Evolutionary conservation across 2,113 vertebrate genomes (phyloP).

Genomic region (Mionectes macconnelli): DNA sequence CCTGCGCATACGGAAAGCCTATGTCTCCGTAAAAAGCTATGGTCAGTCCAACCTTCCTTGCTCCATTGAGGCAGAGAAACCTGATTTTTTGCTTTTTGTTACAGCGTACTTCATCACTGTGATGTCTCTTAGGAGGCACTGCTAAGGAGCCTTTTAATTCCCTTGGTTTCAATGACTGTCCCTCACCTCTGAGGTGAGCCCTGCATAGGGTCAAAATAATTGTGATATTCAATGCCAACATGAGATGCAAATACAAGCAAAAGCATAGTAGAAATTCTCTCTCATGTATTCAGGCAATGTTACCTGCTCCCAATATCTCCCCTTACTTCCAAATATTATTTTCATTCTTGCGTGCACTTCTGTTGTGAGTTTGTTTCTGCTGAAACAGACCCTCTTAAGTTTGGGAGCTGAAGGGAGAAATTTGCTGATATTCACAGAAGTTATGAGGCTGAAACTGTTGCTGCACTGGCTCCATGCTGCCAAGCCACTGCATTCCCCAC

Average conservation of each 20-base stretch:
- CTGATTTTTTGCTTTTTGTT: neutral
- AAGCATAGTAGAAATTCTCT: neutral
- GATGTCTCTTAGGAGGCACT: neutral
- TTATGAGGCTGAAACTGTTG: neutral
- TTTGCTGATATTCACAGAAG: fast-evolving
- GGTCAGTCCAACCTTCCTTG: neutral
- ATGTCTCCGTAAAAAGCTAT: fast-evolving
- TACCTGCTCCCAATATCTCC: neutral
- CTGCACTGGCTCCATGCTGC: neutral
- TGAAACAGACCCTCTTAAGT: neutral
- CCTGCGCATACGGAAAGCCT: neutral
- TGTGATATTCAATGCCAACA: neutral
- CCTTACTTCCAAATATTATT: neutral
- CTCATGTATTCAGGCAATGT: neutral
- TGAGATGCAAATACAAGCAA: neutral
- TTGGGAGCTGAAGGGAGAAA: neutral
- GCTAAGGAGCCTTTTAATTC: neutral
- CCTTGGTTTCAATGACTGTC: neutral
- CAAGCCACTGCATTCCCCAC: slow-evolving; percentile 1
- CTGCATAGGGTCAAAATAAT: neutral
- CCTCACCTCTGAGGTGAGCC: neutral
- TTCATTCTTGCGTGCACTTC: neutral
- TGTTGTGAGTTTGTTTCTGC: neutral
- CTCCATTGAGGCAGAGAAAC: fast-evolving
- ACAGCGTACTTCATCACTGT: neutral